Evolutionary conservation across 2,113 vertebrate genomes (phyloP), one percentile per base, ranked within the genome.

Genomic region (Arvicanthis niloticus): DNA sequence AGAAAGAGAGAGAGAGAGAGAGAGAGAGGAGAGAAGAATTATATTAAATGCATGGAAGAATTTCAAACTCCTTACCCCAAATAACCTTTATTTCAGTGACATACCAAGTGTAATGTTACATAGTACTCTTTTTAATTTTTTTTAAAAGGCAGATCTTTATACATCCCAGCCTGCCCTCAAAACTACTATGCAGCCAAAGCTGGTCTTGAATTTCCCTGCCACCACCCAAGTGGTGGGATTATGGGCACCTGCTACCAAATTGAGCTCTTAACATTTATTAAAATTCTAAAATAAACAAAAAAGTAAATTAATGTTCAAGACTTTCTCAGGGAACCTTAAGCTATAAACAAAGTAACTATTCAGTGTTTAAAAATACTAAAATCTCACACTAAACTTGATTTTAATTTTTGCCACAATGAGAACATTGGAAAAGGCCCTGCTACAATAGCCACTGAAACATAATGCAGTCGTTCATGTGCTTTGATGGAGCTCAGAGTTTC

Each of bases 211-310:
- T 48, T 67, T 15, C 26, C 58, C 82, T 81, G 24, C 7, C n/a
- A 3, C 58, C 29, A 42, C 82, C 81, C 34, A 85, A 42, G 26
- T 86, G 40, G 58, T 85, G 26, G 58, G 82, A 65, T 45, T 65
- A 11, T 42, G 10, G 40, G 24, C 40, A 45, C 45, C 58, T 48
- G 29, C 40, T 31, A 45, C 60, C n/a, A 85, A 19, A 16, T 45
- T 40, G 29, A 85, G 82, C 40, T 13, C 93, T 73, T 45, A 42
- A 48, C 26, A 95, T 31, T 93, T 87, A 92, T 89, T 92, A 92
- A 96, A 93, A 95, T 73, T 84, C 70, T 91, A 94, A 96, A 93
- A 92, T 31, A 96, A 80, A 98, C 56, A 90, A 85, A 60, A 31
- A 94, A 78, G 5, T 62, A 73, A 73, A 96, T 88, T 89, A 91